Percentiles rank a stretch among this genome's conserved stretches.
Conservation (phyloP, 2,888 invertebrate species). For the Magallana nippona region DNA sequence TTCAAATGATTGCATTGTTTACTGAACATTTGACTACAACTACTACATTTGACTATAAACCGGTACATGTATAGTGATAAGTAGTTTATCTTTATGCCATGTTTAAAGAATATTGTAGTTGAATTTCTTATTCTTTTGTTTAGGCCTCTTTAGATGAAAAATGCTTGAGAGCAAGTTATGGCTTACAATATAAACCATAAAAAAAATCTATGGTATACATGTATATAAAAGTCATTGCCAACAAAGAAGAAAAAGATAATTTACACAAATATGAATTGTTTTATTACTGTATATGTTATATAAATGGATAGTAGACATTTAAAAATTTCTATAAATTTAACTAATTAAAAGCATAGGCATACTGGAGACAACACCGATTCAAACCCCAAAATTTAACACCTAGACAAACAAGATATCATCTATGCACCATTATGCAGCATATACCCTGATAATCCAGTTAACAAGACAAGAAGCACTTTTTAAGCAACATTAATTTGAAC, state of each 20-base stretch:
- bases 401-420: neutral
- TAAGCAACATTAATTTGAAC: neutral
- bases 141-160: too few relatives aligned
- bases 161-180: too few relatives aligned
- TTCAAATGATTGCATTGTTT: too few relatives aligned
- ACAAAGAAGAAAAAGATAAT: neutral
- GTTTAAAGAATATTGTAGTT: too few relatives aligned
- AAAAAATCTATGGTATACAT: too few relatives aligned
- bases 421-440: neutral
- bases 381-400: neutral
- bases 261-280: neutral
- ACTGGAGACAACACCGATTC: conserved; percentile 7
- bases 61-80: too few relatives aligned
- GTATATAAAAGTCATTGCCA: neutral
- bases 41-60: too few relatives aligned
- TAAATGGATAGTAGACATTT: neutral
- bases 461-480: conserved; percentile 13
- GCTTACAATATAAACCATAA: too few relatives aligned
- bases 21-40: too few relatives aligned
- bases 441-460: neutral
- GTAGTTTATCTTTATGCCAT: too few relatives aligned
- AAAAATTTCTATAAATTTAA: neutral
- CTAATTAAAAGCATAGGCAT: conserved; percentile 19
- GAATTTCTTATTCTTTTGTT: too few relatives aligned
- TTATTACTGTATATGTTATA: conserved; percentile 13